phyloP scores from a whole-genome alignment of 2,888 invertebrate genomes.

The Spialia ferax region DNA sequence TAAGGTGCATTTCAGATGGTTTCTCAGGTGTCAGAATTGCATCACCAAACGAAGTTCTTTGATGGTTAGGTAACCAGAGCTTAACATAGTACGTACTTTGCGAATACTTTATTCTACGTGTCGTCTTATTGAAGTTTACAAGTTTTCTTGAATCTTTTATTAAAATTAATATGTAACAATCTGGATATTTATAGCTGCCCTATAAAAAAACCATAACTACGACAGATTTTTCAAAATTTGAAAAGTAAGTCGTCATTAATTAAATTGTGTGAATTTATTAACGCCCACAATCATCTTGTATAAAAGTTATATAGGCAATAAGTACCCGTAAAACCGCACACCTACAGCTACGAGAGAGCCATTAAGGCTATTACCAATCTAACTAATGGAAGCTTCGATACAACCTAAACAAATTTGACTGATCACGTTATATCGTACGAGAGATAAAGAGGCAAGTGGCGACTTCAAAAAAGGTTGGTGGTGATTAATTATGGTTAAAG shows the following conservation, averaged over 20 bases:
- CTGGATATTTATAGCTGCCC: too few relatives aligned
- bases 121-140: too few relatives aligned
- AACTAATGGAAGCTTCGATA: constrained; percentile 22
- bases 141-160: too few relatives aligned
- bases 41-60: background rate
- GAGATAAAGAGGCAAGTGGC: background rate
- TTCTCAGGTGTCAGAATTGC: background rate
- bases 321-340: background rate
- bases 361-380: constrained; percentile 19
- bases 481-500: background rate
- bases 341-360: background rate
- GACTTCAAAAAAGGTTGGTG: background rate
- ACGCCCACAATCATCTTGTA: too few relatives aligned
- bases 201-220: too few relatives aligned
- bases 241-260: too few relatives aligned
- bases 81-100: background rate
- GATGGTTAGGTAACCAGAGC: background rate
- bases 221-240: too few relatives aligned
- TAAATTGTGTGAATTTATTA: too few relatives aligned
- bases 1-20: background rate
- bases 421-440: constrained; percentile 7
- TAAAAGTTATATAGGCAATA: too few relatives aligned
- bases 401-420: constrained; percentile 15
- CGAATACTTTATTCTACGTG: background rate
- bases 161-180: too few relatives aligned